These are phyloP conservation scores for Moxostoma hubbsi DNA, from an alignment of 2,797 vertebrate species.

Conservation along the genomic window DNA sequence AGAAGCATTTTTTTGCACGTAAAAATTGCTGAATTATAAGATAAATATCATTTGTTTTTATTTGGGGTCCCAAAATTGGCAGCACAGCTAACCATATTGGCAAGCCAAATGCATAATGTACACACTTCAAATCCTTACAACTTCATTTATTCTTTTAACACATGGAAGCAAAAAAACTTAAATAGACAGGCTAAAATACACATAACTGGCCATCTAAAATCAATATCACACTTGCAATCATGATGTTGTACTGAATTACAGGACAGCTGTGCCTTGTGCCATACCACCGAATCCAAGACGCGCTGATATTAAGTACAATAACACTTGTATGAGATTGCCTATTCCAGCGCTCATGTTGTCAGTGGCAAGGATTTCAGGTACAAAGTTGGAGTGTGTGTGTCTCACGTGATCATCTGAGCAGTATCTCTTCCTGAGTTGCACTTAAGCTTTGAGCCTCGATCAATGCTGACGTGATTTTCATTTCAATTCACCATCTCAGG, in stretches of 20 bases:
- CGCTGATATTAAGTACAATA: no score
- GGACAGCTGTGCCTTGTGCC: no score
- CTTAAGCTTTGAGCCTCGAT: slow-evolving; percentile 61
- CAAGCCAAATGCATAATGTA: slow-evolving; percentile 12
- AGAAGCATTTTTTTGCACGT: no score
- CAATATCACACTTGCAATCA: no score
- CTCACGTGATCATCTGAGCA: slow-evolving; percentile 18
- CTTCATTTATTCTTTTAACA: slow-evolving; percentile 27
- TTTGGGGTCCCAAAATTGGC: not conserved
- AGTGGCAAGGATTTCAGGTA: not conserved
- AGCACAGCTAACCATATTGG: not conserved
- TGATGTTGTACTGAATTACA: no score
- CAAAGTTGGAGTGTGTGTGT: slow-evolving; percentile 54
- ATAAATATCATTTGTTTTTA: no score
- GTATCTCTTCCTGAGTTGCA: slow-evolving; percentile 36
- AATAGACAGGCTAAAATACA: slow-evolving; percentile 45
- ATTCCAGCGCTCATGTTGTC: no score
- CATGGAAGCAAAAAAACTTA: slow-evolving; percentile 46
- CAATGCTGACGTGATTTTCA: slow-evolving; percentile 76
- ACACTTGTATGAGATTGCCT: no score
- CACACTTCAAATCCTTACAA: slow-evolving; percentile 37
- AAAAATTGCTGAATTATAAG: no score
- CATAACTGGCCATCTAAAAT: no score
- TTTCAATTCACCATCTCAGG: slow-evolving; percentile 61
- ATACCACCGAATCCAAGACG: no score